Conservation (phyloP, 2,888 invertebrate species). For the Leptura quadrifasciata region DNA sequence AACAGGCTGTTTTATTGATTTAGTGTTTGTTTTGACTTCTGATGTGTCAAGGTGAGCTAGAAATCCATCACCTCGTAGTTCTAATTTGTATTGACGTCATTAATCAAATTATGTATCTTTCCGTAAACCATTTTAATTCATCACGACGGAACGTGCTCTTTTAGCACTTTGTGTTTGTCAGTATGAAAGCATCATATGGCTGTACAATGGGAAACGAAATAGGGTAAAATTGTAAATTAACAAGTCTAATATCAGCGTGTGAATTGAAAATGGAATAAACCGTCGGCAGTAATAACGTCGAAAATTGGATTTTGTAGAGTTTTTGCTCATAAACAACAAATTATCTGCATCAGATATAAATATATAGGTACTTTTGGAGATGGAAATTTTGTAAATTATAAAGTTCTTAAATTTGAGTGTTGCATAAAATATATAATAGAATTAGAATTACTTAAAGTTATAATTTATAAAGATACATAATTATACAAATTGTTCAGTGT, state of each 20-base stretch:
- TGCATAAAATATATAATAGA: not conserved
- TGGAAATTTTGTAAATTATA: not conserved
- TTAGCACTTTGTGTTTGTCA: conserved; percentile 9
- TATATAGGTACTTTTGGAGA: not conserved
- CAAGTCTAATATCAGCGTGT: conserved; percentile 9
- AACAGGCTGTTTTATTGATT: conserved; percentile 27
- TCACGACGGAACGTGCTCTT: conserved; percentile 2
- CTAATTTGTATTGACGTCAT: conserved; percentile 45
- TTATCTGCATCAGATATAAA: not conserved
- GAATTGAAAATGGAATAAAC: conserved; percentile 22
- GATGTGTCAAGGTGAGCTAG: conserved; percentile 52
- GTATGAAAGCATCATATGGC: not conserved
- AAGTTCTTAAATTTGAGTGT: not conserved
- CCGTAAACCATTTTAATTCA: conserved; percentile 32
- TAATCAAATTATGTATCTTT: conserved; percentile 48
- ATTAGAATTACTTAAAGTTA: no score
- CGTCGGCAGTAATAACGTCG: not conserved
- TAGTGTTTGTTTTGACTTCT: conserved; percentile 46
- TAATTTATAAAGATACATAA: no score
- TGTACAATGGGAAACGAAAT: conserved; percentile 24
- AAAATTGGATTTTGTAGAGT: conserved; percentile 13
- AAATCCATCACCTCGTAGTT: conserved; percentile 39
- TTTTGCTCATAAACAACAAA: not conserved
- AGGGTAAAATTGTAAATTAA: conserved; percentile 24
- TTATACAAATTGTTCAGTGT: no score